phyloP scores from a whole-genome alignment of 2,888 invertebrate species.

The Philhelius pedissequus region DNA sequence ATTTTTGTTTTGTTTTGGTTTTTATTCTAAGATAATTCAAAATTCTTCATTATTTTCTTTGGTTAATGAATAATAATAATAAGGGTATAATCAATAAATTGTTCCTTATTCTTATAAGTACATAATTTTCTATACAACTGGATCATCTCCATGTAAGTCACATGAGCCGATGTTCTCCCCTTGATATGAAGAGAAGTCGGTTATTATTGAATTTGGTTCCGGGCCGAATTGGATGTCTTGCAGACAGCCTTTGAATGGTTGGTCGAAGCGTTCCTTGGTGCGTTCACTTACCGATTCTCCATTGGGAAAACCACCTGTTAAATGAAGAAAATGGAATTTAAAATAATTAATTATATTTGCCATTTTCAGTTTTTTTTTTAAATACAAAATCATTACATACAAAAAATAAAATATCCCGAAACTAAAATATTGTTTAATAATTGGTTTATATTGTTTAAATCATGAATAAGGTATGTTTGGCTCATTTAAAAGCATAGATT shows the following conservation, averaged over 20 bases:
- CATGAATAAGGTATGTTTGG: too few relatives aligned
- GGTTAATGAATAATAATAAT: conserved; percentile 64
- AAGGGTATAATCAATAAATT: conserved; percentile 65
- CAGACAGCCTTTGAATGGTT: conserved; percentile 83
- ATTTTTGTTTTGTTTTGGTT: conserved; percentile 50
- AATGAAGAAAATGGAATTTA: background rate
- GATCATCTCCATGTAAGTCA: conserved; percentile 79
- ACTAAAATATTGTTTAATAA: too few relatives aligned
- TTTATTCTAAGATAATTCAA: conserved; percentile 48
- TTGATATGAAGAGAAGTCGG: conserved; percentile 81
- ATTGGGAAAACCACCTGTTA: conserved; percentile 81
- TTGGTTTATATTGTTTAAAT: too few relatives aligned
- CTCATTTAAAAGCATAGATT: too few relatives aligned
- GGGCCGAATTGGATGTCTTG: conserved; percentile 81
- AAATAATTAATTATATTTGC: background rate
- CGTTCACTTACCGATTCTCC: conserved; percentile 78
- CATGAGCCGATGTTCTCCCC: conserved; percentile 82
- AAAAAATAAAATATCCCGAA: too few relatives aligned
- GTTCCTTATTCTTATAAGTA: conserved; percentile 68
- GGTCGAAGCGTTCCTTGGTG: conserved; percentile 80
- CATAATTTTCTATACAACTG: conserved; percentile 75
- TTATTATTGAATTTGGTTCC: conserved; percentile 76
- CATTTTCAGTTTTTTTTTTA: too few relatives aligned
- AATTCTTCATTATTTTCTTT: conserved; percentile 48
- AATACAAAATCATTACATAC: too few relatives aligned